Percentiles rank a stretch among this genome's conserved stretches.
Evolutionary conservation across 2,113 vertebrate species (phyloP).

Genomic region (Artemisiospiza belli): DNA sequence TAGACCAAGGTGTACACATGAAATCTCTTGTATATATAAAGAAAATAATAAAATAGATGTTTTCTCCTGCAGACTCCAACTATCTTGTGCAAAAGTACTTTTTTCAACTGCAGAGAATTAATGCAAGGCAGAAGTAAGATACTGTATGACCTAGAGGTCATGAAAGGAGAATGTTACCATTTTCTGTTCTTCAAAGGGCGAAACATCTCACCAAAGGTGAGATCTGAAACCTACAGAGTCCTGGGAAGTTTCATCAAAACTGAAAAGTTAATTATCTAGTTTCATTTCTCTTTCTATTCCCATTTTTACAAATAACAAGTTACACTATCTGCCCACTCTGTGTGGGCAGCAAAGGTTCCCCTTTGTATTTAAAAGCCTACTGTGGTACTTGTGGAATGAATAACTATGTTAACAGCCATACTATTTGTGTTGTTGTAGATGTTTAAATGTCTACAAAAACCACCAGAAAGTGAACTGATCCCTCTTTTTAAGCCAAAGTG

Average conservation of each 20-base stretch:
- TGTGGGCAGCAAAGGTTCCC: neutral
- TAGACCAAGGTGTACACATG: neutral
- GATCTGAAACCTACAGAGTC: neutral
- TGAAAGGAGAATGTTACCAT: neutral
- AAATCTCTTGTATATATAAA: neutral
- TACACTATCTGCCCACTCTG: neutral
- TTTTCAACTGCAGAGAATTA: neutral
- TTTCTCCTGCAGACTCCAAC: neutral
- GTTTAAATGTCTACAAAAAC: neutral
- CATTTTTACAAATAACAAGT: neutral
- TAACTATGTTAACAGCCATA: neutral
- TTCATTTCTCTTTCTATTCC: neutral
- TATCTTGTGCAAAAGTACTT: neutral
- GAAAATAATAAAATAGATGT: neutral
- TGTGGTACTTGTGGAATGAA: slow-evolving; percentile 18
- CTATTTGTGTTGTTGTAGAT: neutral
- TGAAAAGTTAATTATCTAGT: neutral
- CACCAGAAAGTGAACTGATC: slow-evolving; percentile 8
- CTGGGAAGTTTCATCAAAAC: neutral
- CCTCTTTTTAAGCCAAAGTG: slow-evolving; percentile 28
- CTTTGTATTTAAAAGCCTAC: slow-evolving; percentile 2
- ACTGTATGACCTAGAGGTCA: neutral
- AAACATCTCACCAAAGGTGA: neutral
- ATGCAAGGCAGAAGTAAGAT: neutral
- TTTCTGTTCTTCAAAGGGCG: neutral